phyloP scores from a whole-genome alignment of 2,113 vertebrate species.

The Scartelaos histophorus region DNA sequence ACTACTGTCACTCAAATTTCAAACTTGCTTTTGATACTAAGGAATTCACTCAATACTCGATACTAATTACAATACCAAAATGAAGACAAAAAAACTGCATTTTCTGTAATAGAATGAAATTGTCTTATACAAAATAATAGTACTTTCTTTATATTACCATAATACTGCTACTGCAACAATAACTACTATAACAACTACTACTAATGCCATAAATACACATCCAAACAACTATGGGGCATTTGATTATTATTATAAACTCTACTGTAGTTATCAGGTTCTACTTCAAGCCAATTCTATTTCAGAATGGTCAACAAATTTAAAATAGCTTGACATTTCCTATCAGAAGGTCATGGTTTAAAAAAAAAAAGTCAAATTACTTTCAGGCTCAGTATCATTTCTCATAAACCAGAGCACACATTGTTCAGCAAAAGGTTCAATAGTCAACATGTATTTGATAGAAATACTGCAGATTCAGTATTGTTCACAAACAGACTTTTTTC shows the following conservation, averaged over 20 bases:
- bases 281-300: neutral
- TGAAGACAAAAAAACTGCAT: no score
- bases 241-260: neutral
- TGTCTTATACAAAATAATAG: no score
- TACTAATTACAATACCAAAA: no score
- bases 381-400: neutral
- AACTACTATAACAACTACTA: neutral
- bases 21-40: no score
- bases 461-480: no score
- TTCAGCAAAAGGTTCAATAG: no score
- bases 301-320: neutral
- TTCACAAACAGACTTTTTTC: neutral
- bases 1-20: no score
- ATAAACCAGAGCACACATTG: neutral
- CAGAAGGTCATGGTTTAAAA: neutral
- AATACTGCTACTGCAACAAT: neutral
- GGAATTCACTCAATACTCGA: no score
- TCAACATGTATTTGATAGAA: no score
- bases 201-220: neutral
- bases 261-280: neutral
- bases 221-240: no score
- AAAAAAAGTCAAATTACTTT: neutral
- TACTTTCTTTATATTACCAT: no score
- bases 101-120: no score
- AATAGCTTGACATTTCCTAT: neutral